Conservation (phyloP, 2,888 invertebrate species). For the Teleogryllus oceanicus region DNA sequence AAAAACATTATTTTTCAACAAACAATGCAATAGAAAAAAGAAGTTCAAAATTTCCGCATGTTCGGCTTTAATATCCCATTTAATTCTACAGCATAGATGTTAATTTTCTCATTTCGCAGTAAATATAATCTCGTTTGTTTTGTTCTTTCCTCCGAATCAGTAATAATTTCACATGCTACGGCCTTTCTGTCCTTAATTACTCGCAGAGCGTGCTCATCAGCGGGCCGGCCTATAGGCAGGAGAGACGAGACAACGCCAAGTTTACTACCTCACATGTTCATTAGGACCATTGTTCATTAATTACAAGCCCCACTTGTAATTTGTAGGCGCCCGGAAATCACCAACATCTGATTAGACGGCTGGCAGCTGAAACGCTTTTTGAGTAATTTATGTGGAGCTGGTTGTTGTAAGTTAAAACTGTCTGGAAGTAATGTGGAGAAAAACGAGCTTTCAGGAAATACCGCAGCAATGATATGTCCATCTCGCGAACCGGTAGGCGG, state of each 20-base stretch:
- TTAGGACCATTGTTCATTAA: conserved; percentile 2
- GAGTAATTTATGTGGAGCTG: background rate
- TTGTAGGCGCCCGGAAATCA: background rate
- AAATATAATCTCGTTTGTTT: too few species aligned
- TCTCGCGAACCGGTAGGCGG: too few species aligned
- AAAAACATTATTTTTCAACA: too few species aligned
- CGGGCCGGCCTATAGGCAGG: background rate
- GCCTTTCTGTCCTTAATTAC: background rate
- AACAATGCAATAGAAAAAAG: too few species aligned
- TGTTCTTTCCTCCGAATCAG: too few species aligned
- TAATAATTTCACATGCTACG: too few species aligned
- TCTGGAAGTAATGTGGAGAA: background rate
- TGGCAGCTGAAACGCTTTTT: background rate
- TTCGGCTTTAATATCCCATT: too few species aligned
- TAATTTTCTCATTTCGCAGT: too few species aligned
- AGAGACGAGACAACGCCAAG: background rate
- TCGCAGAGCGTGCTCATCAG: background rate
- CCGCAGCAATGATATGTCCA: too few species aligned
- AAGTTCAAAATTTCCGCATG: too few species aligned
- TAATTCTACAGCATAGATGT: too few species aligned
- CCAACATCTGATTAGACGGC: background rate
- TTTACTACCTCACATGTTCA: background rate
- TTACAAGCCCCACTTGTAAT: background rate
- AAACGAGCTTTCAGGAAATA: background rate
- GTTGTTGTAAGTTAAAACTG: background rate